Conservation (phyloP, 2,113 vertebrate genomes). For the Microcebus tavaratra region DNA sequence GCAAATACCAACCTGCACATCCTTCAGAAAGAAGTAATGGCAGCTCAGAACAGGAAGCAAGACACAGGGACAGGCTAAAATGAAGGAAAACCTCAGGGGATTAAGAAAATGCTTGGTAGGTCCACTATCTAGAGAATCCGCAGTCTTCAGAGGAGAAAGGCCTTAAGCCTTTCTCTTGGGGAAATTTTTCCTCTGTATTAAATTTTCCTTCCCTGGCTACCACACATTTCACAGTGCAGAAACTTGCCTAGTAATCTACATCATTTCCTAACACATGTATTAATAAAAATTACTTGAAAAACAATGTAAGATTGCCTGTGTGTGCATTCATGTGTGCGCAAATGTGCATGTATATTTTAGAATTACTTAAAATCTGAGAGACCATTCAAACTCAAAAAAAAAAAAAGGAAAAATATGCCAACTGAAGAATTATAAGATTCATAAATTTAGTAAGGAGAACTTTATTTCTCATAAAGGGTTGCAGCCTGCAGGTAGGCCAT, state of each 20-base stretch:
- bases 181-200: background rate
- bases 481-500: too few relatives aligned
- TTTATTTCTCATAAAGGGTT: too few relatives aligned
- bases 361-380: background rate
- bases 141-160: background rate
- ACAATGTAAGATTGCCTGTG: background rate
- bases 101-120: background rate
- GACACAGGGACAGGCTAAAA: background rate
- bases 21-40: background rate
- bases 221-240: background rate
- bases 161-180: background rate
- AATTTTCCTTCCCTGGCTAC: background rate
- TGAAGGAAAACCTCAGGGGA: background rate
- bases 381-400: background rate
- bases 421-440: too few relatives aligned
- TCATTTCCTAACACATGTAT: background rate
- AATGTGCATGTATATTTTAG: background rate
- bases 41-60: background rate
- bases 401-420: background rate
- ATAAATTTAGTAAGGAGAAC: too few relatives aligned
- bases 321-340: background rate
- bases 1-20: background rate
- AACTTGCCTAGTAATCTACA: background rate
- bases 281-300: background rate
- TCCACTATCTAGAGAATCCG: background rate